Percentiles rank a stretch among this genome's conserved stretches.
These are phyloP conservation scores for Catamblyrhynchus diadema DNA, from an alignment of 2,797 vertebrate genomes.

Conservation along the genomic window DNA sequence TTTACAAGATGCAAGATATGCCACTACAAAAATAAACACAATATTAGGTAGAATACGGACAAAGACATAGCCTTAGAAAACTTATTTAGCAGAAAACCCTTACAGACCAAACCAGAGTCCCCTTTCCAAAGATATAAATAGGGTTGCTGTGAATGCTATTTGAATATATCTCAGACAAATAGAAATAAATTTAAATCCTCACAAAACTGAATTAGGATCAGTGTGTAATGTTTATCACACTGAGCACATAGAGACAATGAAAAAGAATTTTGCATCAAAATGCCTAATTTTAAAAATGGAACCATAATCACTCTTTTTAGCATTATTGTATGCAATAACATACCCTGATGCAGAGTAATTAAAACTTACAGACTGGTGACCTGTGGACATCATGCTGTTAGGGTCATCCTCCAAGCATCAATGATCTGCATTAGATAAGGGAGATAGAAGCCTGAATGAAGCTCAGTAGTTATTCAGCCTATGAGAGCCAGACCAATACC, in stretches of 20 bases:
- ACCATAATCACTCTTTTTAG: background rate
- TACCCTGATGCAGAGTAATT: background rate
- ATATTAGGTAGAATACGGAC: background rate
- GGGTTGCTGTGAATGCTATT: background rate
- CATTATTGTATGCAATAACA: background rate
- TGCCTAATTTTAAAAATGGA: background rate
- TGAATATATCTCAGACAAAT: background rate
- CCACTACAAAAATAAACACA: background rate
- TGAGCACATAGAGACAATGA: background rate
- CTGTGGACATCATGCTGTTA: background rate
- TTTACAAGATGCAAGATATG: background rate
- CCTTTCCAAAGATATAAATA: background rate
- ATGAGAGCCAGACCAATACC: background rate
- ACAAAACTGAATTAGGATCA: background rate
- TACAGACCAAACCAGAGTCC: background rate
- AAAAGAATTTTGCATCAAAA: background rate
- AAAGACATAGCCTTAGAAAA: background rate
- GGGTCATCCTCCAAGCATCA: background rate
- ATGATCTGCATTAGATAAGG: background rate
- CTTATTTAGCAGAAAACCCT: background rate
- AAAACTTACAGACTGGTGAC: background rate
- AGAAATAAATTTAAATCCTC: background rate
- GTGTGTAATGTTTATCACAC: background rate
- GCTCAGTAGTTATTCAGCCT: background rate
- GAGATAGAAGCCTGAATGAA: background rate